Evolutionary conservation across 2,888 invertebrate species (phyloP).

Genomic region (Eristalis pertinax): DNA sequence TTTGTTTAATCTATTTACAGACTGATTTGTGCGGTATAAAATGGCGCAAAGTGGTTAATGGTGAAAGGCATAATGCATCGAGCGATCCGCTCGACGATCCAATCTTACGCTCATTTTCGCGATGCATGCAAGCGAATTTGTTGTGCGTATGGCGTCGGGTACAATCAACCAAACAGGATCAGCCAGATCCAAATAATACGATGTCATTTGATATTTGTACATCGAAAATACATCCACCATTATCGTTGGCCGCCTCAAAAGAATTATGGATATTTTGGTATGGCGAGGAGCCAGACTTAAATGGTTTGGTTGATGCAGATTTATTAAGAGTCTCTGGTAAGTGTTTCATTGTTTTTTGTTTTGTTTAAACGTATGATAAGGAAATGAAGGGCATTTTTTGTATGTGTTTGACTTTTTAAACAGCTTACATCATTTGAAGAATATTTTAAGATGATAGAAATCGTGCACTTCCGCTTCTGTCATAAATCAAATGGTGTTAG

Average conservation of each 20-base stretch:
- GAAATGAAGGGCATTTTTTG: background rate
- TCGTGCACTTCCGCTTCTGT: no score
- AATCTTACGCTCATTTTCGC: constrained; percentile 93
- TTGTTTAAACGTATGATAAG: no score
- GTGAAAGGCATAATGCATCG: constrained; percentile 84
- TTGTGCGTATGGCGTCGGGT: constrained; percentile 99
- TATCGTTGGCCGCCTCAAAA: constrained; percentile 93
- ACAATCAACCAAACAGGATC: constrained; percentile 84
- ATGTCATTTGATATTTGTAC: constrained; percentile 81
- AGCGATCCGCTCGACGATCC: constrained; percentile 93
- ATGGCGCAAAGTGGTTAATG: constrained; percentile 96
- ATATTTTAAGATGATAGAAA: no score
- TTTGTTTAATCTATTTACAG: constrained; percentile 84
- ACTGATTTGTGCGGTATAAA: constrained; percentile 99
- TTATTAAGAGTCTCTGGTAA: constrained; percentile 92
- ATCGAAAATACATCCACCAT: constrained; percentile 86
- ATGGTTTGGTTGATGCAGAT: constrained; percentile 91
- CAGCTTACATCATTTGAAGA: no score
- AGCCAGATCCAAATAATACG: constrained; percentile 81
- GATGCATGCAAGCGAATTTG: constrained; percentile 96
- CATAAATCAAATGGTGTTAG: no score
- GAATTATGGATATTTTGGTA: constrained; percentile 99
- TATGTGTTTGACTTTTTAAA: background rate
- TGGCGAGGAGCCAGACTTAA: constrained; percentile 96
- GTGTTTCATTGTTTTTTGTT: no score